Evolutionary conservation across 2,113 vertebrate species (phyloP).

Genomic region (Anhinga rufa): DNA sequence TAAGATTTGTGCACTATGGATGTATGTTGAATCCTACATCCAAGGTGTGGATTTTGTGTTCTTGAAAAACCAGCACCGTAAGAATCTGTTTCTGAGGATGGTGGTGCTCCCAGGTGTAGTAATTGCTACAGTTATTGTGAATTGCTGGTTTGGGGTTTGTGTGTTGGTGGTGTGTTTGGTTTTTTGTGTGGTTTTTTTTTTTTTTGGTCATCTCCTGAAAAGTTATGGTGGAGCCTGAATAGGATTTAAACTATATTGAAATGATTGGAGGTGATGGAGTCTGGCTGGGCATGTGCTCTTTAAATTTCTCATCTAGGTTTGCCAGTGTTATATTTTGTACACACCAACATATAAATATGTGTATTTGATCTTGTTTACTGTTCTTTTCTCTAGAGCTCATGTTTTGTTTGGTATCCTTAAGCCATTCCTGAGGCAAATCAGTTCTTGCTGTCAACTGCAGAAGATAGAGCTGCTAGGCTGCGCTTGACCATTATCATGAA

Average conservation of each 20-base stretch:
- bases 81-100: neutral
- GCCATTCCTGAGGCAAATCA: neutral
- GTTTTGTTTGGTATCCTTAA: neutral
- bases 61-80: neutral
- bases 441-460: neutral
- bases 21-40: neutral
- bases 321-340: neutral
- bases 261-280: neutral
- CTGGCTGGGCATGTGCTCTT: neutral
- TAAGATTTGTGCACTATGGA: neutral
- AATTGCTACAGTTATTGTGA: neutral
- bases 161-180: too few species aligned
- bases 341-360: too few species aligned
- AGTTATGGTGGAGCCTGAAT: neutral
- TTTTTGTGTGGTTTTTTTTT: neutral
- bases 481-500: neutral
- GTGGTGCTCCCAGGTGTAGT: neutral
- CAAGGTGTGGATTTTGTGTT: neutral
- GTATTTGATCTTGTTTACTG: neutral
- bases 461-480: neutral
- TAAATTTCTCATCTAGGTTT: neutral
- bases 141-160: neutral
- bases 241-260: neutral
- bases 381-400: neutral
- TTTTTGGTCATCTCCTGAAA: neutral